phyloP scores from a whole-genome alignment of 2,113 vertebrate genomes.

The Gasterosteus nipponicus region DNA sequence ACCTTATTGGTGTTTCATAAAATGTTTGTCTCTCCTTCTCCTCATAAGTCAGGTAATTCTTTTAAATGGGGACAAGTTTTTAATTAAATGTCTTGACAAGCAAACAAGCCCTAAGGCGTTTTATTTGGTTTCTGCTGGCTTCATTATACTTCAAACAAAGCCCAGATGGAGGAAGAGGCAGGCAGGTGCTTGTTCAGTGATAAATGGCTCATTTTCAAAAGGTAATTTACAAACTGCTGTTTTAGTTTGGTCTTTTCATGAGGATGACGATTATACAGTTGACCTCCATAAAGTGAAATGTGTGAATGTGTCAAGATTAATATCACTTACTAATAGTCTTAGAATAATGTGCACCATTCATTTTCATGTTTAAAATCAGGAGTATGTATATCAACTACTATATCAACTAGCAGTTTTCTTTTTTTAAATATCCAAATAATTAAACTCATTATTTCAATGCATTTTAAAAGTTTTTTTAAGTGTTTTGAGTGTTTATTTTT shows the following conservation, averaged over 20 bases:
- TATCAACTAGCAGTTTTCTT: background rate
- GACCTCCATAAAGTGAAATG: background rate
- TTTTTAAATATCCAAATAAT: background rate
- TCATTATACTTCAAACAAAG: constrained; percentile 68
- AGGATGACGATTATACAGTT: background rate
- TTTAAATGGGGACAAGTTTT: constrained; percentile 43
- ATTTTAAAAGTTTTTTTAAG: background rate
- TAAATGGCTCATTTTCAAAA: constrained; percentile 52
- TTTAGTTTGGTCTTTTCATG: constrained; percentile 1
- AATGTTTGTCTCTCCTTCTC: background rate
- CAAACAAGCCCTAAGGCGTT: constrained; percentile 52
- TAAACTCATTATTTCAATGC: background rate
- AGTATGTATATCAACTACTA: background rate
- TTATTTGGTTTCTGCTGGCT: constrained; percentile 49
- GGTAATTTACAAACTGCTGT: constrained; percentile 22
- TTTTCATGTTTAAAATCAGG: background rate
- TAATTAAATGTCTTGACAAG: constrained; percentile 59
- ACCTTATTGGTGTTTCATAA: background rate
- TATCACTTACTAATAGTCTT: background rate
- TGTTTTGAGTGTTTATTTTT: background rate
- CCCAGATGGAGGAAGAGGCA: constrained; percentile 52
- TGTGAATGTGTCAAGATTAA: background rate
- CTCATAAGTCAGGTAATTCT: constrained; percentile 33
- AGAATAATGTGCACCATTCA: background rate
- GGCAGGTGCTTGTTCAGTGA: constrained; percentile 53